A percentile compares a stretch with the other conserved stretches of the same genome.
phyloP scores from a whole-genome alignment of 92 coral and sea anemone genomes.

The Zoanthus gigantus region DNA sequence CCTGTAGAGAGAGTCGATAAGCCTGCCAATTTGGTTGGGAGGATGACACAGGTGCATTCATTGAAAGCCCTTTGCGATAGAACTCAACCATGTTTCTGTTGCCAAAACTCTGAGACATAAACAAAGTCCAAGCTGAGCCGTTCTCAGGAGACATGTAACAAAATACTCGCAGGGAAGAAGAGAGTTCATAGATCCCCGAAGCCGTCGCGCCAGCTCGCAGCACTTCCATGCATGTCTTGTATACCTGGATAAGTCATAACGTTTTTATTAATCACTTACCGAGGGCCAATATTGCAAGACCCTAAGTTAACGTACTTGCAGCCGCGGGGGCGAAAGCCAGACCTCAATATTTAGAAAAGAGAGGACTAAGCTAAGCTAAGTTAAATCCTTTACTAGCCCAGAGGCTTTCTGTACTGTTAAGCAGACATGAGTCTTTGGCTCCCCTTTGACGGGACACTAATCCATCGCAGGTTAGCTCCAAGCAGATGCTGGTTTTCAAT shows the following conservation, averaged over 20 bases:
- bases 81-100: conserved; percentile 23
- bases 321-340: too few species aligned
- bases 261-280: background rate
- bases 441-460: too few species aligned
- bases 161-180: background rate
- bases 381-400: too few species aligned
- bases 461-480: too few species aligned
- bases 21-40: conserved; percentile 28
- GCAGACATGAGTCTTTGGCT: too few species aligned
- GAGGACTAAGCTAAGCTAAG: too few species aligned
- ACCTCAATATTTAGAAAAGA: too few species aligned
- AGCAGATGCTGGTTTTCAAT: too few species aligned
- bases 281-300: background rate
- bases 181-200: background rate
- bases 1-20: conserved; percentile 23
- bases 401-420: too few species aligned
- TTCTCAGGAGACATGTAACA: conserved; percentile 10
- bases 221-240: conserved; percentile 6
- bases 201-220: background rate
- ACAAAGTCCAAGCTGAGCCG: conserved; percentile 25
- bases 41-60: conserved; percentile 4
- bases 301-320: too few species aligned
- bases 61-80: background rate
- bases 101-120: conserved; percentile 38
- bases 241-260: background rate